These are phyloP conservation scores for Bergia puertoricense DNA, from an alignment of 92 coral and sea anemone genomes.

Conservation along the genomic window DNA sequence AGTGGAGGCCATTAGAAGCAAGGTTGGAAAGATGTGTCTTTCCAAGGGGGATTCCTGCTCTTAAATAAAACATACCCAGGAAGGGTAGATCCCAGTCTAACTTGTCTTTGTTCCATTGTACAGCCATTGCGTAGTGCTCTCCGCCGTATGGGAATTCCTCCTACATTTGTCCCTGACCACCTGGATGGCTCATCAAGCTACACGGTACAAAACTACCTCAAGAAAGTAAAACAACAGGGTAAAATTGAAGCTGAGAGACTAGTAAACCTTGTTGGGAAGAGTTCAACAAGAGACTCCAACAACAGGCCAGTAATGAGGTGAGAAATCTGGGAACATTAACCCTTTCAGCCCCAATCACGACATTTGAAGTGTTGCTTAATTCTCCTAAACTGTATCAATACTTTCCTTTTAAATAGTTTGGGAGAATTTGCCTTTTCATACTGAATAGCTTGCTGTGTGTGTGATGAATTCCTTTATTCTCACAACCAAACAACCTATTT, in stretches of 20 bases:
- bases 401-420: no score
- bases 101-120: background rate
- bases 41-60: no score
- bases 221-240: conserved; percentile 98
- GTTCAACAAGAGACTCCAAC: conserved; percentile 63
- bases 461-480: no score
- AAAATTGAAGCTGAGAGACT: conserved; percentile 93
- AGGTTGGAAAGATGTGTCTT: no score
- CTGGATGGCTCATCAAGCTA: conserved; percentile 81
- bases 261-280: conserved; percentile 77
- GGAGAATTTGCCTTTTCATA: no score
- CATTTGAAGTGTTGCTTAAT: no score
- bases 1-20: no score
- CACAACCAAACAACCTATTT: no score
- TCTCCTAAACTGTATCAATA: no score
- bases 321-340: background rate
- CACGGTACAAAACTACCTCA: conserved; percentile 81
- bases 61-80: no score
- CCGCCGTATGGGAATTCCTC: conserved; percentile 97
- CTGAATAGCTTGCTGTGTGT: no score
- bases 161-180: conserved; percentile 89
- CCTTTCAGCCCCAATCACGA: no score
- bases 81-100: background rate
- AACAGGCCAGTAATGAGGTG: conserved; percentile 77
- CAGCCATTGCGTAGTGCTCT: conserved; percentile 98